Evolutionary conservation across 2,113 vertebrate genomes (phyloP).

Genomic region (Melanostigma gelatinosum): DNA sequence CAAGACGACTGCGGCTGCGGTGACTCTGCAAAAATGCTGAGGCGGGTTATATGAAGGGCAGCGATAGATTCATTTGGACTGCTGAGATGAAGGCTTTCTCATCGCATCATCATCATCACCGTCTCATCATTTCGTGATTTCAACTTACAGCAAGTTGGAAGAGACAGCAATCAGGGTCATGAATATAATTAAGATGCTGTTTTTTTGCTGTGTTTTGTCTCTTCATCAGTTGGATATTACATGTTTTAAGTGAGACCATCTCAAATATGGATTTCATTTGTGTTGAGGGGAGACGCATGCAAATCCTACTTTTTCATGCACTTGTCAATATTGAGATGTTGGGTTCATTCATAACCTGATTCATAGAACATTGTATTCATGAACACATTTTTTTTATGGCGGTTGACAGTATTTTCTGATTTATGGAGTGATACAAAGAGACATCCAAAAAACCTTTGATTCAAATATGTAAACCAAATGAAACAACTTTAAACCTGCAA

Average conservation of each 20-base stretch:
- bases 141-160: not conserved
- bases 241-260: not conserved
- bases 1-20: conserved; percentile 13
- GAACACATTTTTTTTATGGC: not conserved
- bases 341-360: too few species aligned
- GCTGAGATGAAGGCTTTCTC: conserved; percentile 28
- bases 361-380: too few species aligned
- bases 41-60: not conserved
- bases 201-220: not conserved
- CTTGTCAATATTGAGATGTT: not conserved
- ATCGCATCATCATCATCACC: conserved; percentile 3
- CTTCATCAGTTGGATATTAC: conserved; percentile 1
- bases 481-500: not conserved
- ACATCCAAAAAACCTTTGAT: not conserved
- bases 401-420: not conserved
- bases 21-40: conserved; percentile 47
- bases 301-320: too few species aligned
- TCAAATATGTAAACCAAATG: too few species aligned
- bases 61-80: conserved; percentile 35
- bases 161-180: conserved; percentile 6
- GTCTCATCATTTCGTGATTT: conserved; percentile 18
- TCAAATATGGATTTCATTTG: not conserved
- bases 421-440: too few species aligned
- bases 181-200: not conserved
- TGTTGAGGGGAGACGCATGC: not conserved